Base-by-base conservation (phyloP, 2,113 vertebrate genomes). In the Puntigrus tetrazona region DNA sequence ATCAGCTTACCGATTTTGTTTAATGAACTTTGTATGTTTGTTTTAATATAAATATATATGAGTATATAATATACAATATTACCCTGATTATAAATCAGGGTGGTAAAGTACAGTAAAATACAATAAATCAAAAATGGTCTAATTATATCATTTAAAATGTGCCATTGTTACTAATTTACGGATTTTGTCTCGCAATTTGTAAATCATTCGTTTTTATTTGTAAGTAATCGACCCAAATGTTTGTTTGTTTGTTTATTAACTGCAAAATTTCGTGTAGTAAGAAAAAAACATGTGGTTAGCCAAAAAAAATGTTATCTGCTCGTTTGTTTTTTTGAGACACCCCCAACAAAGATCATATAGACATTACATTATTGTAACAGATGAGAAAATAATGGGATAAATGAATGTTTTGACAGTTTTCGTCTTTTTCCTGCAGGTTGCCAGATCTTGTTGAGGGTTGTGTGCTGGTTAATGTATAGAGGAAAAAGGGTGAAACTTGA, bases 401-500 rank as follows among this genome's bases (percentile, higher is more conserved):
- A 72, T 72, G 20, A 34, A 72, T 38, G 20, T 11, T 70, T 34
- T 10, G 20, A 5, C 1, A 5, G 6, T 36, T 45, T 61, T 27
- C 22, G 61, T 67, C 27, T 20, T 75, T 38, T 76, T 85, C 63
- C 34, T 89, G 25, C 89, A 97, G 96, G 95, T 94, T 94, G 91
- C 93, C 94, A 84, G 90, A 90, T 92, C 92, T 94, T 93, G 94
- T 90, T 89, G 89, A 93, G 93, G 94, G 89, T 94, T 7, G 91
- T 94, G 81, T 90, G 94, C 90, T 93, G 88, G 96, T 97, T 97
- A 90, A 98, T 98, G 97, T 95, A 96, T 96, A 97, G 94, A 94
- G 94, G 95, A 92, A 98, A 98, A 96, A 97, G 95, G 94, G 92
- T 96, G 87, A 97, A 97, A 90, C 95, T 95, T 94, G 96, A 96